These are phyloP conservation scores for Macrochelys suwanniensis DNA, from an alignment of 2,797 vertebrate species.

Conservation along the genomic window DNA sequence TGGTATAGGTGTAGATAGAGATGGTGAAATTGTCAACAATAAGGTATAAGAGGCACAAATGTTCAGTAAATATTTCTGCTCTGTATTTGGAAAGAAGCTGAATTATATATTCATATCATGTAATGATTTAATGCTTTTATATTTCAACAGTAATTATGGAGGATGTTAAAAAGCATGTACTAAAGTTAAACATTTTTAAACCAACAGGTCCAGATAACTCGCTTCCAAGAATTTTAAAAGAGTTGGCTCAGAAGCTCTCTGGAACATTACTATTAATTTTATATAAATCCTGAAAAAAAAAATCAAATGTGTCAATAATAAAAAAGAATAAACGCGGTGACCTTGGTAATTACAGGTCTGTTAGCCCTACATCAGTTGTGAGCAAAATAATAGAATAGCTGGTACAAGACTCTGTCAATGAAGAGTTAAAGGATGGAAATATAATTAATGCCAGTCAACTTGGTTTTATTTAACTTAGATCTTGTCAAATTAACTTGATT, in stretches of 20 bases:
- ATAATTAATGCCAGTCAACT: no score
- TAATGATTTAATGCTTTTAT: neutral
- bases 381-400: neutral
- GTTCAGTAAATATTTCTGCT: neutral
- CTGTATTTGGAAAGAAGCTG: neutral
- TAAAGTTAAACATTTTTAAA: neutral
- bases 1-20: neutral
- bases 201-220: neutral
- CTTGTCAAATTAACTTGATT: no score
- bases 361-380: neutral
- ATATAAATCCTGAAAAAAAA: neutral
- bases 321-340: neutral
- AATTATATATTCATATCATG: neutral
- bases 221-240: accelerated
- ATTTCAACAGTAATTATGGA: neutral
- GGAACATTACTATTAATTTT: neutral
- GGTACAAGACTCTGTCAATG: neutral
- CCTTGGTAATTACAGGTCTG: neutral
- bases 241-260: neutral
- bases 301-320: neutral
- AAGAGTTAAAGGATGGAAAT: no score
- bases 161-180: neutral
- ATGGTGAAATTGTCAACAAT: neutral
- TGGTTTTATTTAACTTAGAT: no score
- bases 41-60: neutral